Percentiles rank a stretch among this genome's conserved stretches.
Conservation (phyloP, 2,888 invertebrate species). For the Conistra vaccinii region DNA sequence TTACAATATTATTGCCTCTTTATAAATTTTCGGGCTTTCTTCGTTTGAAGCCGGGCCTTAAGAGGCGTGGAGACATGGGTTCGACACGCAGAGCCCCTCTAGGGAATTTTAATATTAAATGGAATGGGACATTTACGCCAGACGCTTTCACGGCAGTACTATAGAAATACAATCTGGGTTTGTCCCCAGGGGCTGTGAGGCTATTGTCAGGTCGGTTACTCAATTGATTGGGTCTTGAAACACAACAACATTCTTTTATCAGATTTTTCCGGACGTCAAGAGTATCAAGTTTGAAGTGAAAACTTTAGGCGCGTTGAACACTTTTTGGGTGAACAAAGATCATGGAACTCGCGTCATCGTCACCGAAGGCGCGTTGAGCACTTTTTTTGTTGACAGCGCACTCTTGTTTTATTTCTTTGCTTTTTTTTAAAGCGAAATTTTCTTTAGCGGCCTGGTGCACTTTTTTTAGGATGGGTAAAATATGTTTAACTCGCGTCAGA, state of each 20-base stretch:
- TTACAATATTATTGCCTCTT: constrained; percentile 33
- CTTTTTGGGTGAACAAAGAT: too few relatives aligned
- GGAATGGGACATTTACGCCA: constrained; percentile 24
- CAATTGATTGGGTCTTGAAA: constrained; percentile 22
- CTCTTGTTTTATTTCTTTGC: too few relatives aligned
- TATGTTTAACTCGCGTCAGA: too few relatives aligned
- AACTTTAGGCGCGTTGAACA: too few relatives aligned
- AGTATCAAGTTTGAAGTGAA: not conserved
- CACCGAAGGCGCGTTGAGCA: too few relatives aligned
- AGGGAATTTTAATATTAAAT: constrained; percentile 50
- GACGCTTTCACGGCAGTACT: constrained; percentile 19
- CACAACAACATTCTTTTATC: constrained; percentile 19
- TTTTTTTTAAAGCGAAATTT: too few relatives aligned
- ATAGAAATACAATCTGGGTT: constrained; percentile 30
- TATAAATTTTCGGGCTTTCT: constrained; percentile 31
- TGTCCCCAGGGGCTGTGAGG: constrained; percentile 16
- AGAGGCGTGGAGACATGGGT: constrained; percentile 37
- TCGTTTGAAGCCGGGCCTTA: constrained; percentile 21
- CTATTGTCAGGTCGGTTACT: constrained; percentile 35
- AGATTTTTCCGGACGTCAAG: not conserved
- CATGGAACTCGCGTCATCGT: too few relatives aligned
- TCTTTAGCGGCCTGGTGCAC: too few relatives aligned
- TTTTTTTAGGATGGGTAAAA: too few relatives aligned
- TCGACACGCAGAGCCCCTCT: constrained; percentile 45
- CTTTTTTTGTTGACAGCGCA: too few relatives aligned